Evolutionary conservation across 2,797 vertebrate genomes (phyloP).

Genomic region (Paratrypauchen microcephalus): DNA sequence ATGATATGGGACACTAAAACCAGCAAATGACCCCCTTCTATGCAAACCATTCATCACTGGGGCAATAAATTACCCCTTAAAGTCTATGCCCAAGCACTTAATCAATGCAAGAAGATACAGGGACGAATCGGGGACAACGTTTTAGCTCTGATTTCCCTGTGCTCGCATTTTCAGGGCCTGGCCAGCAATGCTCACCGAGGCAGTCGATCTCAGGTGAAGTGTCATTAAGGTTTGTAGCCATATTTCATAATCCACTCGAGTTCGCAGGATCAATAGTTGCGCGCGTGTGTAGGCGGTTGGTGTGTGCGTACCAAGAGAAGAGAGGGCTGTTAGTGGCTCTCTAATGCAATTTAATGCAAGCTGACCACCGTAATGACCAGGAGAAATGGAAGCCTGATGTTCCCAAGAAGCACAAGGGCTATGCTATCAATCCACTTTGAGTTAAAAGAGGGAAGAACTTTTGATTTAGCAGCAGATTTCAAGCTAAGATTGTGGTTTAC

Average conservation of each 20-base stretch:
- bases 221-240: constrained; percentile 56
- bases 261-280: constrained; percentile 60
- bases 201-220: constrained; percentile 61
- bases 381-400: constrained; percentile 45
- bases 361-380: constrained; percentile 59
- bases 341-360: constrained; percentile 64
- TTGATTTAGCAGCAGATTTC: constrained; percentile 33
- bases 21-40: constrained; percentile 27
- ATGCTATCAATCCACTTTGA: constrained; percentile 35
- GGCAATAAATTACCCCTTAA: constrained; percentile 42
- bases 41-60: constrained; percentile 44
- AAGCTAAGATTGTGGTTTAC: constrained; percentile 17
- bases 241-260: constrained; percentile 70
- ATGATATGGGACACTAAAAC: constrained; percentile 14
- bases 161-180: constrained; percentile 46
- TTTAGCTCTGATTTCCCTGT: constrained; percentile 60
- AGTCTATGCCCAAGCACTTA: constrained; percentile 41
- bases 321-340: constrained; percentile 40
- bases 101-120: constrained; percentile 58
- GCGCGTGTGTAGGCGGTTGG: constrained; percentile 25
- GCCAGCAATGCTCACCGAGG: constrained; percentile 22
- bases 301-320: constrained; percentile 11
- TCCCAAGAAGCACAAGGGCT: constrained; percentile 28
- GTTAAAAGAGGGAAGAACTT: constrained; percentile 33
- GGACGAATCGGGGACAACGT: constrained; percentile 37